These are phyloP conservation scores for Chiloscyllium punctatum DNA, from an alignment of 2,797 vertebrate species.

Conservation along the genomic window DNA sequence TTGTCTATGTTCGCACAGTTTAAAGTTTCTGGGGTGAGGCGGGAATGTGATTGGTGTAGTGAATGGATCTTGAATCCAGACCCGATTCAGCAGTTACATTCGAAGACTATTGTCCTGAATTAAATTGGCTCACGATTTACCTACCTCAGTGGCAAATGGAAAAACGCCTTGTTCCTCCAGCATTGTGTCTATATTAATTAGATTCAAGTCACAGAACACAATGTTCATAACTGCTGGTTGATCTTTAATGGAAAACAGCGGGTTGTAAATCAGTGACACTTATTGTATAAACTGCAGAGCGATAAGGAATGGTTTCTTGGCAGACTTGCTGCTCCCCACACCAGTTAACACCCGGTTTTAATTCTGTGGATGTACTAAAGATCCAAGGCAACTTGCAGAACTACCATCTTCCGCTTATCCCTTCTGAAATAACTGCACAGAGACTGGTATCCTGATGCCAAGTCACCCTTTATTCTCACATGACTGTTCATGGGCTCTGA, in stretches of 20 bases:
- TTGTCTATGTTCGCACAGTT: not conserved
- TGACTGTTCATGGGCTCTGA: no score
- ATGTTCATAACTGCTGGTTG: not conserved
- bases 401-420: not conserved
- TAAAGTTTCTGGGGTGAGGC: not conserved
- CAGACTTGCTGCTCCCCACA: not conserved
- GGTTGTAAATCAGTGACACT: no score
- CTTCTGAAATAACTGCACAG: no score
- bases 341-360: not conserved
- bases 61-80: not conserved
- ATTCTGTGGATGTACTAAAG: not conserved
- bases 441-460: no score
- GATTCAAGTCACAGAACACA: not conserved
- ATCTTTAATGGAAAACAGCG: not conserved
- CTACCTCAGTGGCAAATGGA: not conserved
- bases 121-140: not conserved
- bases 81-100: no score
- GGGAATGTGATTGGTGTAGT: not conserved
- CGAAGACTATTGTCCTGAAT: no score
- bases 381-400: not conserved
- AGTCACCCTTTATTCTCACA: no score
- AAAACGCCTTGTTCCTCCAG: not conserved
- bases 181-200: not conserved
- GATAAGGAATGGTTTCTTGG: not conserved
- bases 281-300: no score